phyloP scores from a whole-genome alignment of 1,140 invertebrate genomes.

The Panagrolaimus sp. region DNA sequence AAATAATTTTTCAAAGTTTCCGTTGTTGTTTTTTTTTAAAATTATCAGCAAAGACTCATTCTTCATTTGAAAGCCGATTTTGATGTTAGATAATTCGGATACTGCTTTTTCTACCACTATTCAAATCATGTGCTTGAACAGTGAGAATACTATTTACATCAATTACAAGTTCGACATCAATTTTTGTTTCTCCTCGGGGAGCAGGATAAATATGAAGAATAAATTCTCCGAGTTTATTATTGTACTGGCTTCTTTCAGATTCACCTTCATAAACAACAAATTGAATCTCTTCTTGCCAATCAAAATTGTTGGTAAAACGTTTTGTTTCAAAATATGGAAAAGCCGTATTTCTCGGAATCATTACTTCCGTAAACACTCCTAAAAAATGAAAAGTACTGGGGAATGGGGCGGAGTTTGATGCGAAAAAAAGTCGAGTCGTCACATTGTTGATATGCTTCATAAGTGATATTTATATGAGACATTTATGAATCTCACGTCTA shows the following conservation, averaged over 20 bases:
- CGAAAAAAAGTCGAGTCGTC: slow-evolving; percentile 53
- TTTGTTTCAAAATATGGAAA: too few species aligned
- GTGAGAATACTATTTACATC: slow-evolving; percentile 60
- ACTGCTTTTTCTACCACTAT: slow-evolving; percentile 85
- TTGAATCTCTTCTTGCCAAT: too few species aligned
- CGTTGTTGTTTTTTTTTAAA: too few species aligned
- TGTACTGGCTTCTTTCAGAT: too few species aligned
- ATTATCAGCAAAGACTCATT: too few species aligned
- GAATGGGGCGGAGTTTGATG: background rate
- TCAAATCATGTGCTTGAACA: slow-evolving; percentile 64
- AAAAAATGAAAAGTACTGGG: slow-evolving; percentile 64
- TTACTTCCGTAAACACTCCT: background rate
- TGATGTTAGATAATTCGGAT: too few species aligned
- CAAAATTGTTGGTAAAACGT: too few species aligned
- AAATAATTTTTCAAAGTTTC: too few species aligned
- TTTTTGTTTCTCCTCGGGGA: slow-evolving; percentile 63
- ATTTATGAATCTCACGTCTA: slow-evolving; percentile 89
- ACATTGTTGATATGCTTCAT: too few species aligned
- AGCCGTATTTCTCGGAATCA: slow-evolving; percentile 67
- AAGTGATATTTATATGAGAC: slow-evolving; percentile 59
- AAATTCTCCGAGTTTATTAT: slow-evolving; percentile 66
- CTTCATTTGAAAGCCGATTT: too few species aligned
- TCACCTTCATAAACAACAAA: too few species aligned
- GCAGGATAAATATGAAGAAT: slow-evolving; percentile 59
- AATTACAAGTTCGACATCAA: slow-evolving; percentile 68